Percentiles rank a stretch among this genome's conserved stretches.
Conservation (phyloP, 2,888 invertebrate species). For the Protophormia terraenovae region DNA sequence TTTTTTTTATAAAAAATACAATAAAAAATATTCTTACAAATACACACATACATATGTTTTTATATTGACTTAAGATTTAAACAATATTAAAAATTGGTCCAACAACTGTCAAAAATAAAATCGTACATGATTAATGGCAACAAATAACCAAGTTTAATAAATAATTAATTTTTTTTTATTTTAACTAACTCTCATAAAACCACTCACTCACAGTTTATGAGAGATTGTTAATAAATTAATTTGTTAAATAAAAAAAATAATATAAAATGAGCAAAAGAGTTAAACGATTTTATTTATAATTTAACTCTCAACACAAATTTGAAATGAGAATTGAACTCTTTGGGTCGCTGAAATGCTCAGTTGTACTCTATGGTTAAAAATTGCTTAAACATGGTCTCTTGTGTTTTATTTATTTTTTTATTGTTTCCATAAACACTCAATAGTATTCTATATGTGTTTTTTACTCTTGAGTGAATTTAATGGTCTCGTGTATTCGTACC, state of each 20-base stretch:
- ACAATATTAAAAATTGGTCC: slow-evolving; percentile 1
- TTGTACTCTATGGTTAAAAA: slow-evolving; percentile 16
- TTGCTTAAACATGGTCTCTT: not conserved
- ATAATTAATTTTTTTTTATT: not conserved
- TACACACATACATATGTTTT: no score
- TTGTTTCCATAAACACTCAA: not conserved
- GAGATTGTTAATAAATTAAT: not conserved
- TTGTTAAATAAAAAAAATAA: not conserved
- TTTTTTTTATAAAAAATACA: no score
- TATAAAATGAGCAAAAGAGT: slow-evolving; percentile 18
- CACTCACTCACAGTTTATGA: not conserved
- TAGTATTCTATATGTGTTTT: not conserved
- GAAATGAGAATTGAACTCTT: slow-evolving; percentile 34
- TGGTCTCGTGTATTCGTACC: not conserved
- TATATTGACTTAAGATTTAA: not conserved
- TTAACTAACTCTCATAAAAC: not conserved
- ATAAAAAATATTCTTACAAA: no score
- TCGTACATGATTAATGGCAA: slow-evolving; percentile 24
- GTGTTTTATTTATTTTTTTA: not conserved
- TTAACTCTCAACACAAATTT: slow-evolving; percentile 7
- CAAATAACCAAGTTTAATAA: slow-evolving; percentile 3
- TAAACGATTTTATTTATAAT: not conserved
- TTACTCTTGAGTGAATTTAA: slow-evolving; percentile 41
- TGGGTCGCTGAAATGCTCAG: slow-evolving; percentile 6
- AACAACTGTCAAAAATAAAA: slow-evolving; percentile 34